Base-by-base conservation (phyloP, 2,797 vertebrate species). In the Knipowitschia caucasica region DNA sequence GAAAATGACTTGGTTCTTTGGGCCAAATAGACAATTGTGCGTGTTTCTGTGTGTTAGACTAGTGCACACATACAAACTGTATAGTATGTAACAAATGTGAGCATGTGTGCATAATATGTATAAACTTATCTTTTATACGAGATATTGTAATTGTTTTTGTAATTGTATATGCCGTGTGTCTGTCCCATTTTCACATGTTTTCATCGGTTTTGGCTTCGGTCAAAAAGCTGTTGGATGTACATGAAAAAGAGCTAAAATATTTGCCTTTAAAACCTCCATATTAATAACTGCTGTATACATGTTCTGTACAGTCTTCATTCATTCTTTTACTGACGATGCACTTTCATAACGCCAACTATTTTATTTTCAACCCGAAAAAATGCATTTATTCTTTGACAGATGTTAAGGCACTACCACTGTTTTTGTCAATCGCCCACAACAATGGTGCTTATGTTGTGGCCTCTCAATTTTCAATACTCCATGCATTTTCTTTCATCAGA, bases 121-220 rank as follows among this genome's bases (percentile, higher is more conserved):
- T 83, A 89, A 86, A 89, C 81, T 80, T 89, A 88, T 88, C 87
- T 89, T 89, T 89, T 89, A 88, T 89, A 89, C 86, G 78, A 88
- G 81, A 87, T 86, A 86, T 84, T 85, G 88, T 90, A 89, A 86
- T 84, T 78, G 83, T 86, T 89, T n/a, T 90, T 89, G 86, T 88
- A n/a, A 89, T 86, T 65, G 84, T 86, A 85, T 73, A 85, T 77
- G 86, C 82, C 77, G 85, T 84, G 78, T 71, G 72, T 86, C 73
- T 43, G 65, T 82, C 83, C 80, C 62, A 80, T 84, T 80, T 81
- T 72, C 55, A 64, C 56, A 56, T 31, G 24, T 57, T 70, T 30
- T 56, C 65, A 17, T 59, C 49, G 63, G 64, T 67, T 64, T 75
- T 53, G 35, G 20, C 47, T 53, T 27, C 33, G 46, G 71, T 73